These are phyloP conservation scores for Metridium senile DNA, from an alignment of 92 coral and sea anemone genomes.

Conservation along the genomic window DNA sequence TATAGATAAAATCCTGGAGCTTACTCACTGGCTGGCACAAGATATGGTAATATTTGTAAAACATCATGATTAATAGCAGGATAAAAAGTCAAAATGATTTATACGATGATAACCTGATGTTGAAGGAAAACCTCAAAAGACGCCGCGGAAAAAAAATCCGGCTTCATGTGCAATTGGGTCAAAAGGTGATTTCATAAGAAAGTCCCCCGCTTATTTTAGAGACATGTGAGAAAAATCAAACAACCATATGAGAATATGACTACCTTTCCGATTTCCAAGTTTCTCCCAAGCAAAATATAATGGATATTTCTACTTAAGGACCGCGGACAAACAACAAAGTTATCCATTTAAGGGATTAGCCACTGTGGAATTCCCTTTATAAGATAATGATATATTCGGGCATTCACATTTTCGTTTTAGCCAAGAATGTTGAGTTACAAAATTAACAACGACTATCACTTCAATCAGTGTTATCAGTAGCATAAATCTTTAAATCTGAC, in stretches of 20 bases:
- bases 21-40: constrained; percentile 85
- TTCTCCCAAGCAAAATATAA: neutral
- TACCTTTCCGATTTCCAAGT: neutral
- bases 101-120: neutral
- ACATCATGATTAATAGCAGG: neutral
- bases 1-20: constrained; percentile 56
- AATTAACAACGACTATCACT: neutral
- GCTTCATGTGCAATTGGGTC: constrained; percentile 6
- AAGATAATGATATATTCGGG: neutral
- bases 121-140: neutral
- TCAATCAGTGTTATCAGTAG: too few species aligned
- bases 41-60: constrained; percentile 52
- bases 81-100: neutral
- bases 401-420: constrained; percentile 1
- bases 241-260: too few species aligned
- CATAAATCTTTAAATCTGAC: too few species aligned
- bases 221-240: neutral
- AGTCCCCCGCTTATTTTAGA: neutral
- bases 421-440: neutral
- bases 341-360: neutral
- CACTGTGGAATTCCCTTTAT: neutral
- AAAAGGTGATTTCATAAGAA: neutral
- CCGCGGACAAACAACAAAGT: neutral
- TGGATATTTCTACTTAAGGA: neutral
- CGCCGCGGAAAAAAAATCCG: neutral